phyloP scores from a whole-genome alignment of 2,113 vertebrate genomes.

The Charina bottae region DNA sequence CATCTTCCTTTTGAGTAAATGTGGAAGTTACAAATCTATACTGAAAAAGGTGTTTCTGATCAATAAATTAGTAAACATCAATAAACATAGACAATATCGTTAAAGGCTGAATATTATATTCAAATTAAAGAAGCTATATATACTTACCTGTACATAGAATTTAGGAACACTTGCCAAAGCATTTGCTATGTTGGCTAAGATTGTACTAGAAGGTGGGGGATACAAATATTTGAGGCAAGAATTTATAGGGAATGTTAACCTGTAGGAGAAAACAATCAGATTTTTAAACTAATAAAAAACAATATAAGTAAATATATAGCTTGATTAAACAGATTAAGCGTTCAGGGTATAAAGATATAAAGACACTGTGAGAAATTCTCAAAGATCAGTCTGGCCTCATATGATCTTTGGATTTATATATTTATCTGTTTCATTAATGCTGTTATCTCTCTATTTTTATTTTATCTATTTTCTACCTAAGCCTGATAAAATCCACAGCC shows the following conservation, averaged over 20 bases:
- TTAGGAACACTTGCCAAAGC: constrained; percentile 92
- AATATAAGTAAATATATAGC: background rate
- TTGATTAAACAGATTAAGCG: background rate
- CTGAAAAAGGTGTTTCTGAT: background rate
- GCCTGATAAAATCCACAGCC: background rate
- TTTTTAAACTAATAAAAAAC: too few relatives aligned
- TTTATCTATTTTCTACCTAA: background rate
- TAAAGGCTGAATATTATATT: background rate
- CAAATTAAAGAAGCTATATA: background rate
- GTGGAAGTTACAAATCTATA: background rate
- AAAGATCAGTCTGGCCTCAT: background rate
- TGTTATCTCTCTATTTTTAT: background rate
- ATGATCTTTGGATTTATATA: background rate
- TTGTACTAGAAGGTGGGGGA: constrained; percentile 89
- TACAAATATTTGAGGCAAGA: constrained; percentile 96
- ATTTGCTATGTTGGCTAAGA: constrained; percentile 92
- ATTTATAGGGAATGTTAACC: constrained; percentile 90
- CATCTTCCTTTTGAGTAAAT: background rate
- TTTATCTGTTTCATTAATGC: background rate
- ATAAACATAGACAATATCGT: background rate
- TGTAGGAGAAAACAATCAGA: constrained; percentile 61
- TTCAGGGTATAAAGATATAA: background rate
- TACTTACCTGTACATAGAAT: constrained; percentile 95
- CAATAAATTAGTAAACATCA: background rate
- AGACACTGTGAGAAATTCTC: background rate